phyloP scores from a whole-genome alignment of 1,140 invertebrate species.

The Platyura marginata region DNA sequence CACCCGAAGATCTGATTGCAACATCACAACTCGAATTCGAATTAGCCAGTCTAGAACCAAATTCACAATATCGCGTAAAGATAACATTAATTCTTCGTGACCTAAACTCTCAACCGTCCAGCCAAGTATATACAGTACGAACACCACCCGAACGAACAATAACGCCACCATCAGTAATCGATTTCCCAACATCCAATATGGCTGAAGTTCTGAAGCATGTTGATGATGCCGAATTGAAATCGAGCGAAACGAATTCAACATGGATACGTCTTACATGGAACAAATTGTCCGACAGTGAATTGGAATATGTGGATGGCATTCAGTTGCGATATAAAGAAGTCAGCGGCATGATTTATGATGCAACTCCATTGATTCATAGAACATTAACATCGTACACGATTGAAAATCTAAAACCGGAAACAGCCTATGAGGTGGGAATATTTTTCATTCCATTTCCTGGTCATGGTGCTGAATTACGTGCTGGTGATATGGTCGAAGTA shows the following conservation, averaged over 20 bases:
- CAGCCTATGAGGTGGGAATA: conserved; percentile 56
- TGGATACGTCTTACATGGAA: conserved; percentile 63
- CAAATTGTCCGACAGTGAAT: conserved; percentile 57
- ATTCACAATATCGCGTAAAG: conserved; percentile 63
- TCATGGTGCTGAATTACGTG: conserved; percentile 49
- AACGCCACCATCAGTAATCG: conserved; percentile 19
- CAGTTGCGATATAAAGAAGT: conserved; percentile 48
- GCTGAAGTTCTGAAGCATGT: conserved; percentile 19
- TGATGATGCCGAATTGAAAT: conserved; percentile 46
- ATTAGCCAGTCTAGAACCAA: conserved; percentile 50
- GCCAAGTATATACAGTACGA: conserved; percentile 48
- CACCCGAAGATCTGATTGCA: conserved; percentile 63
- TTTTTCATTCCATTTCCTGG: conserved; percentile 57
- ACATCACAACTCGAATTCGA: conserved; percentile 70
- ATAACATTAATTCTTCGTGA: conserved; percentile 56
- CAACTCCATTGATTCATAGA: conserved; percentile 56
- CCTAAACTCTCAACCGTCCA: conserved; percentile 49
- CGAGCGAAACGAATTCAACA: conserved; percentile 55
- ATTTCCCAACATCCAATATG: not conserved
- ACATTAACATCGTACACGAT: conserved; percentile 44
- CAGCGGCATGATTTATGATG: conserved; percentile 49
- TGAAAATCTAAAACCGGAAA: conserved; percentile 49
- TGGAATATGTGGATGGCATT: conserved; percentile 40
- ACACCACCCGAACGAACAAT: conserved; percentile 31
- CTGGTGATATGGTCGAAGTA: conserved; percentile 43